Evolutionary conservation across 2,113 vertebrate species (phyloP), one percentile per base, ranked within the genome.

Genomic region (Lanius ludovicianus): DNA sequence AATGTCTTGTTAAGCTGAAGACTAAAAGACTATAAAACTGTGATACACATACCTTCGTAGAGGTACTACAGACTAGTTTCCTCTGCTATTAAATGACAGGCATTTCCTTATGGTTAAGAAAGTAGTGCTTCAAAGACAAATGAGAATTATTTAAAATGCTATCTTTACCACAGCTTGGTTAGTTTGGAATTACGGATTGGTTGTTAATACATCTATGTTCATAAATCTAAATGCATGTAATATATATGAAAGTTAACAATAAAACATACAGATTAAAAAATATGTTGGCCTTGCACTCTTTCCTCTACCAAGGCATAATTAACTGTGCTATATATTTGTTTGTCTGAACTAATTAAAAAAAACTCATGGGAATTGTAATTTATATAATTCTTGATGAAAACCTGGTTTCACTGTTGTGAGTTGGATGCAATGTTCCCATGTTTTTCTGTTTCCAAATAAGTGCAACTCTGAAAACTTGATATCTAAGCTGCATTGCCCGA

Each of bases 1-100:
- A 87, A 89, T 84, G 33, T 76, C 89, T 93, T 85, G 60, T 92
- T 95, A 77, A 96, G 65, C 46, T 96, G 86, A 94, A 96, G 64
- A 10, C 15, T 93, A 55, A 89, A 97, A 97, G 83, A 69, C 62
- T 95, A 19, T 91, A 85, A 94, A 97, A 93, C 77, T 96, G 70
- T 55, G 39, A 77, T 73, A 91, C 85, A 77, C 57, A 62, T 47
- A 67, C 64, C 60, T 62, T 89, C 8, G 8, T 33, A 90, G 50
- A 77, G 65, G 21, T 78, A 87, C 55, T 87, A 92, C 35, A 56
- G 85, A 56, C 50, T 91, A 57, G 75, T 63, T 71, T 92, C 23
- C 24, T 90, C 69, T 94, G 53, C 55, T 71, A 6, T 47, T 80
- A 82, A 35, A 39, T 85, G 55, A 76, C 52, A 93, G 90, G 23